These are phyloP conservation scores for Scelioninae gen. 2 DNA, from an alignment of 2,888 invertebrate genomes.

Conservation along the genomic window DNA sequence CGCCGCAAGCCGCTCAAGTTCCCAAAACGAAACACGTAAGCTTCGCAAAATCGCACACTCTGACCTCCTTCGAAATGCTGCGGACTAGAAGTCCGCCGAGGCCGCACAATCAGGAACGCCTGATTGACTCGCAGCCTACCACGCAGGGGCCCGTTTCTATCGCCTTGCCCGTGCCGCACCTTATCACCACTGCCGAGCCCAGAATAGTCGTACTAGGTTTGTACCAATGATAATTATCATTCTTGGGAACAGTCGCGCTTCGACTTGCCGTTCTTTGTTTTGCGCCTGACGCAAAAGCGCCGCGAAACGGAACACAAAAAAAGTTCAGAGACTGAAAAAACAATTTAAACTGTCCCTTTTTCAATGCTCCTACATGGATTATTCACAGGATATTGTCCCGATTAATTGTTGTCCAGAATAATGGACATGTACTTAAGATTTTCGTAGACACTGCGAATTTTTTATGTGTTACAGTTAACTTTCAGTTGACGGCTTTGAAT, in stretches of 20 bases:
- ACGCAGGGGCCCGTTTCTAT: conserved; percentile 67
- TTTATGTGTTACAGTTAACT: too few species aligned
- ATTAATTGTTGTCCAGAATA: too few species aligned
- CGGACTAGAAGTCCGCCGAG: conserved; percentile 76
- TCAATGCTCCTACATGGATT: too few species aligned
- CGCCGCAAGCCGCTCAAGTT: conserved; percentile 74
- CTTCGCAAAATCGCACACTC: conserved; percentile 90
- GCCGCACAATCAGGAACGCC: conserved; percentile 75
- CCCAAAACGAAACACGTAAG: conserved; percentile 92
- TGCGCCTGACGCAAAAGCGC: too few species aligned
- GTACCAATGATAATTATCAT: conserved; percentile 42
- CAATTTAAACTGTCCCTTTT: neutral
- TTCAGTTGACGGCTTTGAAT: too few species aligned
- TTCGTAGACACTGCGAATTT: too few species aligned
- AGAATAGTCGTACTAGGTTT: conserved; percentile 75
- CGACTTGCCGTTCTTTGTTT: neutral
- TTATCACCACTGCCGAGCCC: conserved; percentile 70
- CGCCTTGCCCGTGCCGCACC: conserved; percentile 65
- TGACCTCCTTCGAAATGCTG: conserved; percentile 85
- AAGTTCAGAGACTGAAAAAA: conserved; percentile 5
- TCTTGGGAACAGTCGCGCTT: neutral
- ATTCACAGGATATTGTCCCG: too few species aligned
- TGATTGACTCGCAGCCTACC: conserved; percentile 74
- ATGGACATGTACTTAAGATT: too few species aligned
- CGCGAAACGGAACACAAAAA: too few species aligned